Evolutionary conservation across 1,140 invertebrate species (phyloP).

Genomic region (Drosophila guanche): DNA sequence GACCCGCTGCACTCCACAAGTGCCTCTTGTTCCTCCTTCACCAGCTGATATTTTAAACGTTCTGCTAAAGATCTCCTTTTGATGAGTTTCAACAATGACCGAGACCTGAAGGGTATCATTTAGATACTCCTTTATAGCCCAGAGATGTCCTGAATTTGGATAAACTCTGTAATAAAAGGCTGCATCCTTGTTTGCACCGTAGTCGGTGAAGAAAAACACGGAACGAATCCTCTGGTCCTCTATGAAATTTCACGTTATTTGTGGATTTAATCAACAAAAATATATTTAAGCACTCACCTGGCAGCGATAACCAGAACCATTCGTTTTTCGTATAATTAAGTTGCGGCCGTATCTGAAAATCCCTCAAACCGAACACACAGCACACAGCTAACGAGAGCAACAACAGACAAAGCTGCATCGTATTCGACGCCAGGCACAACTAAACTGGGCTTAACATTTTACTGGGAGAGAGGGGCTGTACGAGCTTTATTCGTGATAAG

Average conservation of each 20-base stretch:
- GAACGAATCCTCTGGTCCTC: too few species aligned
- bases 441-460: neutral
- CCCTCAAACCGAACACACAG: neutral
- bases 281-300: neutral
- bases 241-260: too few species aligned
- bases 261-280: too few species aligned
- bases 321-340: neutral
- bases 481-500: constrained; percentile 29
- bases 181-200: neutral
- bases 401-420: neutral
- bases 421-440: too few species aligned
- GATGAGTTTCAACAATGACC: constrained; percentile 1
- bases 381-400: neutral
- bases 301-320: neutral
- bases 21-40: too few species aligned
- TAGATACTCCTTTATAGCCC: neutral
- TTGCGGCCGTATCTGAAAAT: neutral
- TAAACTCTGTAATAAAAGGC: constrained; percentile 2
- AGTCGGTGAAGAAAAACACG: constrained; percentile 2
- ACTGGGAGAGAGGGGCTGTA: neutral
- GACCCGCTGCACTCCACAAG: too few species aligned
- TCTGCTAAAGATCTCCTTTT: neutral
- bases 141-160: neutral
- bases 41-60: neutral
- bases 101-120: neutral